Evolutionary conservation across 2,797 vertebrate species (phyloP).

Genomic region (Brachyrhaphis roseni): DNA sequence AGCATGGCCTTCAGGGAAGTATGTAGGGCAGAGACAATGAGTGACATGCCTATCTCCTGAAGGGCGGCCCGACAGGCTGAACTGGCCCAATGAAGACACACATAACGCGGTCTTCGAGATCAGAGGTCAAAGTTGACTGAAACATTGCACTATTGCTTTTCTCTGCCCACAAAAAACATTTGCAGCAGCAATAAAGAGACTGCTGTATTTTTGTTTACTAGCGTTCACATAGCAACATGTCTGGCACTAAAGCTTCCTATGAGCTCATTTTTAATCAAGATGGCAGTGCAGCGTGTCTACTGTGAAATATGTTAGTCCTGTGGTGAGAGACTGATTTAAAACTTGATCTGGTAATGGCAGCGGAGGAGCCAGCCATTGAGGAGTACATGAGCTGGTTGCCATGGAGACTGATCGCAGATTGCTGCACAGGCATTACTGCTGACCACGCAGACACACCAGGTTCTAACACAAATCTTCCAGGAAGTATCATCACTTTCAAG

Average conservation of each 20-base stretch:
- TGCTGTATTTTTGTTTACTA: not conserved
- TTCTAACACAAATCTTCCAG: not conserved
- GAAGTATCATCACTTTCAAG: not conserved
- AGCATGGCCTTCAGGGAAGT: not conserved
- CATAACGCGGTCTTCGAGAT: not conserved
- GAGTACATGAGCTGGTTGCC: not conserved
- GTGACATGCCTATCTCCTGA: not conserved
- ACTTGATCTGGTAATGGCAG: not conserved
- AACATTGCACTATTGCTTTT: not conserved
- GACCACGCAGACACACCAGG: not conserved
- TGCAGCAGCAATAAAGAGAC: not conserved
- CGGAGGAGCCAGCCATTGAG: not conserved
- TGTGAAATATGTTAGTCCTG: not conserved
- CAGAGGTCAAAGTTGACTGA: not conserved
- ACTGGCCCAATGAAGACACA: not conserved
- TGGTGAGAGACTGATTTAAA: not conserved
- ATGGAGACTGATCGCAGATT: not conserved
- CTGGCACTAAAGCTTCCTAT: not conserved
- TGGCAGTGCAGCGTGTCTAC: not conserved
- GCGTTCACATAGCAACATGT: not conserved
- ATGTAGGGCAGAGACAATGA: not conserved
- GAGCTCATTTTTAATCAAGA: not conserved
- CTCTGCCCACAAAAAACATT: not conserved
- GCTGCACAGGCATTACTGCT: not conserved
- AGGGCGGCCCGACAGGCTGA: not conserved